Conservation (phyloP, 2,113 vertebrate genomes). For the Barnardius zonarius region DNA sequence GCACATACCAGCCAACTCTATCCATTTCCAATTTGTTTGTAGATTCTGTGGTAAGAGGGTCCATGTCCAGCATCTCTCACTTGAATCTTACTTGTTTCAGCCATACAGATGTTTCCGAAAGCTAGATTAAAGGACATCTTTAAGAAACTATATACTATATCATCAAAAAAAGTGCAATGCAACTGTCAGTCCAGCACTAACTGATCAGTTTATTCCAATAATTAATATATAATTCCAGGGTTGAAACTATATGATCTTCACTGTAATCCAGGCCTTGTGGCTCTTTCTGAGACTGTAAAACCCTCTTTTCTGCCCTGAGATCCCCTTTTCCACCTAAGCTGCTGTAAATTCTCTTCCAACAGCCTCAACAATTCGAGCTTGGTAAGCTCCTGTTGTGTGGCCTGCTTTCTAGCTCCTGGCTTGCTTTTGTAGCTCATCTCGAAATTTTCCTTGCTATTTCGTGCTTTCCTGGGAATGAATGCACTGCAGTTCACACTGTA, state of each 20-base stretch:
- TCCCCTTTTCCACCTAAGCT: background rate
- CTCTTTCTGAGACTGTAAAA: background rate
- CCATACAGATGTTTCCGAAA: background rate
- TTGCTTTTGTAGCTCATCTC: constrained; percentile 2
- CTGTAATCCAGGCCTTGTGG: background rate
- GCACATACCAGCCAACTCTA: background rate
- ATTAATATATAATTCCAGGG: background rate
- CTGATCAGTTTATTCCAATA: background rate
- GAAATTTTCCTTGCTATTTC: background rate
- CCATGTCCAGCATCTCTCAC: background rate
- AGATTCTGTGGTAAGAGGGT: background rate
- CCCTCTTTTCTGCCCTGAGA: background rate
- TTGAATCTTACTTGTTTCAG: background rate
- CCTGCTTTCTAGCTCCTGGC: background rate
- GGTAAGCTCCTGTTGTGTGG: background rate
- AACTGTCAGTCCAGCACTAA: background rate
- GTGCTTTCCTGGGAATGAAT: background rate
- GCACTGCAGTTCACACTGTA: background rate
- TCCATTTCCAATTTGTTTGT: background rate
- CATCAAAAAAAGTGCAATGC: background rate
- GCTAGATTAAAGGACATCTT: background rate
- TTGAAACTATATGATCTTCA: background rate
- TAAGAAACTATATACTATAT: background rate
- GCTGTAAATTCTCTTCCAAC: background rate
- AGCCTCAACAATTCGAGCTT: background rate